phyloP scores from a whole-genome alignment of 1,140 invertebrate species.

The Colletes latitarsis region DNA sequence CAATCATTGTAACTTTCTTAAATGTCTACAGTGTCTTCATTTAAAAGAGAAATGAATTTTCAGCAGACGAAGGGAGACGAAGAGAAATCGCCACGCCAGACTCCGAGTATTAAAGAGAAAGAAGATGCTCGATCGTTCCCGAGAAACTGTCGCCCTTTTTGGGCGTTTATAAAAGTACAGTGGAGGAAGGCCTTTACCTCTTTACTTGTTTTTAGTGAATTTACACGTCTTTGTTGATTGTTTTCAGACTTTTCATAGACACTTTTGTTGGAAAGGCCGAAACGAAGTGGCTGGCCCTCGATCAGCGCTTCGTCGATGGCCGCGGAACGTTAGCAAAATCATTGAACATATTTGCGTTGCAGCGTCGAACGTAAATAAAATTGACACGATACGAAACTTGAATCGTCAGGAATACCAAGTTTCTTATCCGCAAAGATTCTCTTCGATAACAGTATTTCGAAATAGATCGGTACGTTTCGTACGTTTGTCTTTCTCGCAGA shows the following conservation, averaged over 20 bases:
- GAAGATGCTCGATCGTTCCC: slow-evolving; percentile 16
- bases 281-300: slow-evolving; percentile 9
- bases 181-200: slow-evolving; percentile 35
- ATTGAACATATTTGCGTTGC: background rate
- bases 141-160: slow-evolving; percentile 16
- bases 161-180: slow-evolving; percentile 31
- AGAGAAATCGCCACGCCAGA: slow-evolving; percentile 62
- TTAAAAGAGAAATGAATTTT: background rate
- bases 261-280: slow-evolving; percentile 37
- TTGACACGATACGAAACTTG: background rate
- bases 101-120: slow-evolving; percentile 51
- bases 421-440: background rate
- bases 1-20: background rate
- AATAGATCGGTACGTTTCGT: background rate
- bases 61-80: slow-evolving; percentile 66
- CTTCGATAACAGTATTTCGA: background rate
- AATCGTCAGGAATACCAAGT: background rate
- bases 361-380: slow-evolving; percentile 9
- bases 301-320: background rate
- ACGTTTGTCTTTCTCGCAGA: background rate
- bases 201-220: slow-evolving; percentile 50
- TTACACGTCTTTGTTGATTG: slow-evolving; percentile 48
- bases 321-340: background rate
- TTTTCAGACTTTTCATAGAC: slow-evolving; percentile 47
- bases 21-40: too few species aligned